Percentiles rank a stretch among this genome's conserved stretches.
Conservation (phyloP, 2,888 invertebrate genomes). For the Eupithecia pulchellata region DNA sequence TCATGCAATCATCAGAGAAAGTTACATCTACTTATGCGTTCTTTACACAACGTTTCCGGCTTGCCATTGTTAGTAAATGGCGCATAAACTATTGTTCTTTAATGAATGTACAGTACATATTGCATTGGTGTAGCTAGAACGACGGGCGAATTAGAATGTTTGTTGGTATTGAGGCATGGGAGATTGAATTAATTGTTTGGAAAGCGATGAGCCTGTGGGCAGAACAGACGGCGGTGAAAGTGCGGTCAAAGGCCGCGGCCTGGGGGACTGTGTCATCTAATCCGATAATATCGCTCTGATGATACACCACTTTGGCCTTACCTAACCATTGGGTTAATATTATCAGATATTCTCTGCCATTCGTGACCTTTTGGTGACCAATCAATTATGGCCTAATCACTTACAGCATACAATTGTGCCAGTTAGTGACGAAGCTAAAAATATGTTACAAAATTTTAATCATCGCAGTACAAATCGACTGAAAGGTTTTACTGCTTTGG, state of each 20-base stretch:
- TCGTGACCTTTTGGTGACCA: constrained; percentile 15
- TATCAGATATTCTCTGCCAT: neutral
- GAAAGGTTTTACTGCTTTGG: constrained; percentile 39
- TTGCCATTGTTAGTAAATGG: constrained; percentile 75
- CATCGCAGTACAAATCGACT: constrained; percentile 32
- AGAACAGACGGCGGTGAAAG: constrained; percentile 62
- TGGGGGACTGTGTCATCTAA: constrained; percentile 49
- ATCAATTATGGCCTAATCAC: constrained; percentile 18
- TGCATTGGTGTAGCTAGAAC: constrained; percentile 39
- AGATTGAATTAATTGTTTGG: constrained; percentile 52
- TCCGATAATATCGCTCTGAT: constrained; percentile 41
- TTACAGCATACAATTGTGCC: constrained; percentile 7
- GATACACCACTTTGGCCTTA: constrained; percentile 40
- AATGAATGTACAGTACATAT: constrained; percentile 42
- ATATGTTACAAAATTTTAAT: constrained; percentile 24
- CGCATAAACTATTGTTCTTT: constrained; percentile 57
- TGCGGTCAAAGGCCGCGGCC: constrained; percentile 65
- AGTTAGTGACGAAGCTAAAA: constrained; percentile 3
- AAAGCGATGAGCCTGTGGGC: constrained; percentile 55
- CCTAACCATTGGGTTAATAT: constrained; percentile 19
- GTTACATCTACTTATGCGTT: constrained; percentile 57
- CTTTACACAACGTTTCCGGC: constrained; percentile 63
- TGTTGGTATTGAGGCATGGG: constrained; percentile 40
- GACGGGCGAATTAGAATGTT: constrained; percentile 39
- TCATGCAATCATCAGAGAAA: constrained; percentile 62